These are phyloP conservation scores for Hyphantria cunea DNA, from an alignment of 1,140 invertebrate genomes.

Conservation along the genomic window DNA sequence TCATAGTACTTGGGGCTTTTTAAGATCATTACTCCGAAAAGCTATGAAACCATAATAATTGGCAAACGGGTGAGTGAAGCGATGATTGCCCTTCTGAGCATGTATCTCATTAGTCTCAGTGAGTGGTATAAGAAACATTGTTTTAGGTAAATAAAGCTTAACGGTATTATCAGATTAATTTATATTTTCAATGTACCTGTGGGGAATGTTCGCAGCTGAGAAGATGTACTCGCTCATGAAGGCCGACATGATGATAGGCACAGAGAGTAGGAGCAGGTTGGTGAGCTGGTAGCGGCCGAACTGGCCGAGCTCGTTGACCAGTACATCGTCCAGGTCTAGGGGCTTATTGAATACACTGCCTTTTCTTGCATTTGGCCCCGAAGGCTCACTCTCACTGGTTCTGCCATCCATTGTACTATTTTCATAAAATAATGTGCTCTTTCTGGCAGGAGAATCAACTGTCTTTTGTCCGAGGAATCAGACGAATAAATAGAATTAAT, in stretches of 20 bases:
- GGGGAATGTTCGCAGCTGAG: slow-evolving; percentile 60
- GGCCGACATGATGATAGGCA: slow-evolving; percentile 58
- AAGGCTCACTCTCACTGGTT: neutral
- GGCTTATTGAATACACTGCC: slow-evolving; percentile 23
- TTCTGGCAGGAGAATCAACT: neutral
- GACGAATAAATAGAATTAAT: too few relatives aligned
- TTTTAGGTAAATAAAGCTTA: too few relatives aligned
- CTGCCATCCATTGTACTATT: neutral
- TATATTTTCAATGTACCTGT: slow-evolving; percentile 42
- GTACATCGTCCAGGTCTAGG: slow-evolving; percentile 53
- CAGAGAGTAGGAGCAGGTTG: slow-evolving; percentile 48
- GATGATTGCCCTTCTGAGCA: too few relatives aligned
- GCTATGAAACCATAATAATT: too few relatives aligned
- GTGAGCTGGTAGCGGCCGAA: slow-evolving; percentile 55
- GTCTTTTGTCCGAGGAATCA: too few relatives aligned
- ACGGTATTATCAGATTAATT: neutral
- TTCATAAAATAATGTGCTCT: neutral
- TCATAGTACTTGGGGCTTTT: too few relatives aligned
- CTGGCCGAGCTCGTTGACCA: slow-evolving; percentile 62
- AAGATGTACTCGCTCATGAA: slow-evolving; percentile 66
- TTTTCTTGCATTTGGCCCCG: slow-evolving; percentile 2
- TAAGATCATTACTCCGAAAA: too few relatives aligned
- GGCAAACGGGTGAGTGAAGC: too few relatives aligned
- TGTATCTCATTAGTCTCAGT: too few relatives aligned
- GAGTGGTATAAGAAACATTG: too few relatives aligned